Evolutionary conservation across 2,888 invertebrate species (phyloP), one percentile per base, ranked within the genome.

Genomic region (Lepidocyrtoides sp.): DNA sequence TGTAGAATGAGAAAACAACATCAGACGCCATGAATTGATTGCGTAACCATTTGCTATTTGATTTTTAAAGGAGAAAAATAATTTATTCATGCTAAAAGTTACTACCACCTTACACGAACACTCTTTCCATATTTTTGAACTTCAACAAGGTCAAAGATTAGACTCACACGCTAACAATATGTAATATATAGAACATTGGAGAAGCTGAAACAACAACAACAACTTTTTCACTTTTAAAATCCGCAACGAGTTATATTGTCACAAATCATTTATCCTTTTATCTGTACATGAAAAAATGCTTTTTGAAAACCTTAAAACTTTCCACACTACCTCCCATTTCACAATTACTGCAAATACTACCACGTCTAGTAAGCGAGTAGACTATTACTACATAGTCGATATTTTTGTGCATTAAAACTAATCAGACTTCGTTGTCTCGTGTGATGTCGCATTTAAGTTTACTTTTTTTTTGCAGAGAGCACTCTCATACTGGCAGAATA

Each of bases 61-160:
- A 41, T 41, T 72, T 72, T 72, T 41, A 20, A 41, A 44, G 72
- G 23, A 72, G 44, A 69, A 69, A 72, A 41, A 36, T 72, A 44
- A 72, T 72, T 72, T 72, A 72, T 72, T 72, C 72, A 72, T 8
- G 17, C 44, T 44, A 20, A 72, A 72, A 41, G 72, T 72, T 72
- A 72, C 41, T 41, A 36, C 44, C 66, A 69, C 23, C 17, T 72
- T 72, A 72, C 72, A 72, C 72, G 41, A 72, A 44, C 32, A 44
- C 44, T 20, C 44, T 72, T 41, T 41, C 72, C 72, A 72, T 72
- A 72, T 5, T 41, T 41, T 41, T 72, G 17, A 72, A 12, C 20
- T 72, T 41, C 72, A 17, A 72, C 72, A 72, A 72, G 72, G 72
- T 72, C 44, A 72, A 72, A 72, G 72, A 72, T 41, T 41, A 72